Percentiles rank a stretch among this genome's conserved stretches.
Conservation (phyloP, 37 sponge, comb jelly and placozoan species). For the Petrosia ficiformis region DNA sequence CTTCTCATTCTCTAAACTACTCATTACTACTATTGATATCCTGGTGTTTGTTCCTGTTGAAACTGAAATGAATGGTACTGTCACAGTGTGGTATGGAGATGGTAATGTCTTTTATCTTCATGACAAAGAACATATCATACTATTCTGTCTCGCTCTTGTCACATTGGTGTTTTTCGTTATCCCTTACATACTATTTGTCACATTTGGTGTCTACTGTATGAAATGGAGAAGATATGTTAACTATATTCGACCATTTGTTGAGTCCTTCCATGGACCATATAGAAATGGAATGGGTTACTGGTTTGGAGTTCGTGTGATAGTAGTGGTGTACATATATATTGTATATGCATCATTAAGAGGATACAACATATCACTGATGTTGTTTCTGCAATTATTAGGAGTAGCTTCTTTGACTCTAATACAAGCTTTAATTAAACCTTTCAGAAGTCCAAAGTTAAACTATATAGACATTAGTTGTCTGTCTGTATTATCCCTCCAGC, state of each 20-base stretch:
- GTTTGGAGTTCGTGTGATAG: neutral
- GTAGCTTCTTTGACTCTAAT: neutral
- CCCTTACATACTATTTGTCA: neutral
- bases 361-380: neutral
- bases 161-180: neutral
- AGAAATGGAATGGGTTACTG: neutral
- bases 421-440: neutral
- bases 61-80: neutral
- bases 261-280: neutral
- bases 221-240: neutral
- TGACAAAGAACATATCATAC: neutral
- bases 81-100: neutral
- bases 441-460: neutral
- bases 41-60: neutral
- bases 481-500: neutral
- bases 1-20: neutral
- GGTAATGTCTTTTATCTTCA: neutral
- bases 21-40: neutral
- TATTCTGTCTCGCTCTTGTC: neutral
- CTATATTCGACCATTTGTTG: neutral
- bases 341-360: neutral
- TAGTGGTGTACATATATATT: neutral
- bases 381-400: neutral
- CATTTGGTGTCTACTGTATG: neutral
- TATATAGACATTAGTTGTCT: neutral